Base-by-base conservation (phyloP, 2,113 vertebrate genomes). In the Gymnogyps californianus region DNA sequence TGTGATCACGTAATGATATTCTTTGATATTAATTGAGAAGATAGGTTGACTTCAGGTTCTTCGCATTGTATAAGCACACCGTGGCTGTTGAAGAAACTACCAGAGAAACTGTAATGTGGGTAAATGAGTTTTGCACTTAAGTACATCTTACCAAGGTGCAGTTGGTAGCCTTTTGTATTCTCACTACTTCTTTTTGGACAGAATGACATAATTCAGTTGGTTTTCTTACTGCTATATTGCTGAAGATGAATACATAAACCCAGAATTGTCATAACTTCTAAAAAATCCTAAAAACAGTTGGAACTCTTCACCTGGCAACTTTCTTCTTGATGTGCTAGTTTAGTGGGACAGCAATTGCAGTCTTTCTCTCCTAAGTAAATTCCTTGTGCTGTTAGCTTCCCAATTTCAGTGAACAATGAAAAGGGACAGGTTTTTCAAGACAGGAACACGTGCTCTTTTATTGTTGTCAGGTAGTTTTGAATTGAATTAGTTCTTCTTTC, bases 1-100 rank as follows among this genome's bases (percentile, higher is more conserved):
- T 0, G 0, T 52, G 36, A 36, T 49, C 46, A 44, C 2, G 1
- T 16, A 11, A 59, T 29, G 4, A 19, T 55, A 26, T 16, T 40
- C 21, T 75, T 83, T 40, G 7, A 8, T 58, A 21, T 47, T 52
- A 55, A 70, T 51, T 85, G 25, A 4, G 3, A 65, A 38, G 29
- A 19, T 8, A 29, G 4, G 2, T 51, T 83, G 65, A 5, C 7
- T 51, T 78, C 18, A 16, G 32, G 34, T 49, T 72, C 18, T 26
- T 57, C 22, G 26, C 4, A 0, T 36, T 8, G 5, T 44, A 10
- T 28, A 19, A 76, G 16, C 29, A 51, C 6, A 0, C 55, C 6
- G 6, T 36, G 28, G 10, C 65, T 74, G 55, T 7, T 59, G n/a
- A 54, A 42, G 36, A 67, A 77, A 67, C 8, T 8, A 31, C 19